Evolutionary conservation across 2,113 vertebrate species (phyloP).

Genomic region (Limanda limanda): DNA sequence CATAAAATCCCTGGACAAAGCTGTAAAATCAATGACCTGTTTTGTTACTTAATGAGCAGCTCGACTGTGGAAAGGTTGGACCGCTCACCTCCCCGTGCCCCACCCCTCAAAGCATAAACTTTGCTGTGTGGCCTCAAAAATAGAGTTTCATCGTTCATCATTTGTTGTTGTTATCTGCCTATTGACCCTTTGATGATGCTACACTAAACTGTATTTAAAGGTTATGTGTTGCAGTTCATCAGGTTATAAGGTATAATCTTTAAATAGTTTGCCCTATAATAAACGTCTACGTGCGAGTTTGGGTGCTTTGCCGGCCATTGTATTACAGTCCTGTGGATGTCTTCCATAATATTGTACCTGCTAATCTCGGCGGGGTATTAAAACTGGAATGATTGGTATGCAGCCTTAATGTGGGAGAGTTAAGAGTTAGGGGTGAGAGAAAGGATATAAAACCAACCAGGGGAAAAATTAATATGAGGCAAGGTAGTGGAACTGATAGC

Average conservation of each 20-base stretch:
- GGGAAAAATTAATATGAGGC: slow-evolving; percentile 82
- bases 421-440: slow-evolving; percentile 73
- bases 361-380: slow-evolving; percentile 77
- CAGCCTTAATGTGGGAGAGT: slow-evolving; percentile 76
- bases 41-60: slow-evolving; percentile 83
- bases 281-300: slow-evolving; percentile 34
- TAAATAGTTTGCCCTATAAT: slow-evolving; percentile 12
- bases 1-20: slow-evolving; percentile 83
- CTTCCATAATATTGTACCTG: slow-evolving; percentile 75
- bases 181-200: not conserved
- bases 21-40: slow-evolving; percentile 85
- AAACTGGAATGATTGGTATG: slow-evolving; percentile 79
- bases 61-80: slow-evolving; percentile 78
- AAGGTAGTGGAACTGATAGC: slow-evolving; percentile 83
- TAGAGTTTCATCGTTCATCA: slow-evolving; percentile 17
- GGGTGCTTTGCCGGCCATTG: slow-evolving; percentile 53
- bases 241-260: slow-evolving; percentile 3
- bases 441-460: slow-evolving; percentile 81
- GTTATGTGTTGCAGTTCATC: slow-evolving; percentile 7
- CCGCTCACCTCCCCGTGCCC: slow-evolving; percentile 62
- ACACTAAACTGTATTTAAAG: not conserved
- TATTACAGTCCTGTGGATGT: slow-evolving; percentile 50
- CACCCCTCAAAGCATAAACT: slow-evolving; percentile 56
- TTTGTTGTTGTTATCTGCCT: slow-evolving; percentile 9
- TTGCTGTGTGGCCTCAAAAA: slow-evolving; percentile 44